Base-by-base conservation (phyloP, 2,113 vertebrate species). In the Scophthalmus maximus region DNA sequence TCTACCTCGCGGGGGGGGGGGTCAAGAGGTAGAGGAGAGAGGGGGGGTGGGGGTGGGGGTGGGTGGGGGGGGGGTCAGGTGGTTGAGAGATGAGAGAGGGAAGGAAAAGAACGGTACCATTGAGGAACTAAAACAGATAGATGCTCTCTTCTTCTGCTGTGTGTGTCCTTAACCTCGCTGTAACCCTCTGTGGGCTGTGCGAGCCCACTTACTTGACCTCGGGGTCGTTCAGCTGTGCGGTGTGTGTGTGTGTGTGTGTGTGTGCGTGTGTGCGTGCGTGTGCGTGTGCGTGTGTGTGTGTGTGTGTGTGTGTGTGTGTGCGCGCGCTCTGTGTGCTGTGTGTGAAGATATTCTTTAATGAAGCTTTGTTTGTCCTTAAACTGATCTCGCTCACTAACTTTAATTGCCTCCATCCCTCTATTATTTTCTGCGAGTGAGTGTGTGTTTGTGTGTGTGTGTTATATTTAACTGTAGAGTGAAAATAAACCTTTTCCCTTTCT, bases 11-110 rank as follows among this genome's bases (percentile, higher is more conserved):
- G 2, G 14, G 10, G 11, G 71, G 20, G 42, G 36, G 55, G 86
- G 76, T 84, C 76, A 81, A 81, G 59, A 81, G 84, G 60, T 57
- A 69, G 64, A 76, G 84, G 61, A 53, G 36, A 50, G 50, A 51
- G 67, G 56, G 64, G 69, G 76, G 72, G 57, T 51, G 66, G 83
- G 76, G 69, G n/a, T 55, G 75, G 67, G 68, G 34, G 67, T 15
- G 49, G 50, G 47, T 70, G 56, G 64, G 69, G 76, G 72, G 57
- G 52, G 66, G 83, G 76, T 84, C 69, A 85, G 69, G n/a, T 55
- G 75, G 67, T 73, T n/a, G 27, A 77, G 59, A n/a, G 50, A 68
- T 62, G 77, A 73, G 75, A 58, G 76, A 60, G 18, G 27, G 23
- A 65, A 62, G 44, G 15, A 70, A 44, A 63, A 36, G 23, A 79